Percentiles rank a stretch among this genome's conserved stretches.
These are phyloP conservation scores for Saguinus imperator DNA, from an alignment of 2,113 vertebrate species.

Conservation along the genomic window DNA sequence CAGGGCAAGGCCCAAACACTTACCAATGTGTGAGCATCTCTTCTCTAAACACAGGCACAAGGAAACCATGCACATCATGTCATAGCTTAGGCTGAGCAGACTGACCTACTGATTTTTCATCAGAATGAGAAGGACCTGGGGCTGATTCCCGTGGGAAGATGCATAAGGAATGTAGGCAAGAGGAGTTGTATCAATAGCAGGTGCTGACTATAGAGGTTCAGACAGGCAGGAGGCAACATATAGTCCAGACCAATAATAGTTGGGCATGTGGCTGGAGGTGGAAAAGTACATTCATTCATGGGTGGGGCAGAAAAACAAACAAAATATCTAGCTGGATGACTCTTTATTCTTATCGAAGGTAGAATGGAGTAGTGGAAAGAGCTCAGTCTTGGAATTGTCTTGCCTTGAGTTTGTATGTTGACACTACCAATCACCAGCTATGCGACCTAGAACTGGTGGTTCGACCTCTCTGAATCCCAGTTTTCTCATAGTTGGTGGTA, in stretches of 20 bases:
- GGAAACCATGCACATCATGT: constrained; percentile 3
- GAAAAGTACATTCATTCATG: not conserved
- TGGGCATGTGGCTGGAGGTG: constrained; percentile 2
- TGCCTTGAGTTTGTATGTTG: not conserved
- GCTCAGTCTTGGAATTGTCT: not conserved
- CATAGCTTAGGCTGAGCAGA: not conserved
- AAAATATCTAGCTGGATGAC: not conserved
- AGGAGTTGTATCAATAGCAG: not conserved
- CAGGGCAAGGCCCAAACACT: not conserved
- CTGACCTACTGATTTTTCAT: constrained; percentile 13
- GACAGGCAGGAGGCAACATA: not conserved
- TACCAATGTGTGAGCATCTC: constrained; percentile 2
- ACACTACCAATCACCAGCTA: not conserved
- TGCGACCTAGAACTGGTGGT: not conserved
- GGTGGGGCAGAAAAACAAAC: not conserved
- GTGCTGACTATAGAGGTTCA: constrained; percentile 5
- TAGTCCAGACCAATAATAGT: not conserved
- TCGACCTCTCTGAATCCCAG: not conserved
- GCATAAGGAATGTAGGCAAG: not conserved
- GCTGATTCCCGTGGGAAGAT: not conserved
- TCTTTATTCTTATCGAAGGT: not conserved
- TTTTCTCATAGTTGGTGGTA: not conserved
- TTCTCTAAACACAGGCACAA: constrained; percentile 44
- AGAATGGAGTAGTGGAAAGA: not conserved
- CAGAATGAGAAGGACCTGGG: constrained; percentile 3